Evolutionary conservation across 92 coral and sea anemone genomes (phyloP), one percentile per base, ranked within the genome.

Genomic region (Porites divaricata): DNA sequence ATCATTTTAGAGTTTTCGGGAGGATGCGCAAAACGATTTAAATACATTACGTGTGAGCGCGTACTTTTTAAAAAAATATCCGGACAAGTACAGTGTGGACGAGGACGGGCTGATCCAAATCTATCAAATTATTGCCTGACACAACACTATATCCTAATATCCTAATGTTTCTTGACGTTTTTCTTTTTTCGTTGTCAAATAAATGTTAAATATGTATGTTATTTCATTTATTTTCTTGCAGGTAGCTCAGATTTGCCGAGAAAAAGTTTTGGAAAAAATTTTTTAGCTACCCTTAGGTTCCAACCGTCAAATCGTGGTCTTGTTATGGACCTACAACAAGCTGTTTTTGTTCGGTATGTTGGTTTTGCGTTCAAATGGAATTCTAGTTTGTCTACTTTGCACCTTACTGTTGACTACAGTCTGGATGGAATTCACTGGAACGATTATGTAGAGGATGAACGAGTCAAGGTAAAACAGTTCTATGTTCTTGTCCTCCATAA

Each of bases 341-440:
- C 56, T 0, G 9, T 53, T 9, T 69, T 79, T 24, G 45, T 53
- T 53, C 74, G 57, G 2, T 63, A 63, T 63, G 8, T 23, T 48
- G 58, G 62, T 24, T 1, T 82, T 13, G 13, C 72, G 12, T 26
- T 84, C 21, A 50, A 76, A 59, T 75, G 75, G 88, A 66, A 23
- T 53, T 67, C 88, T 23, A 63, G 48, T 24, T 75, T 69, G 8
- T 10, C 68, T 9, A 10, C 41, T 15, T 26, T 63, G 14, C 41
- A 28, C 1, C 75, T 74, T 8, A 84, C 82, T 8, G 57, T 84
- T 66, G 88, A 84, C 17, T 84, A 84, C 82, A 84, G 88, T 35
- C 8, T 74, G 53, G 88, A 84, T 48, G 88, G 81, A 23, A 14
- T 84, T 20, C 75, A 76, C 11, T 84, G 88, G 88, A 24, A 2